phyloP scores from a whole-genome alignment of 2,797 vertebrate species.

The Tinamus major region DNA sequence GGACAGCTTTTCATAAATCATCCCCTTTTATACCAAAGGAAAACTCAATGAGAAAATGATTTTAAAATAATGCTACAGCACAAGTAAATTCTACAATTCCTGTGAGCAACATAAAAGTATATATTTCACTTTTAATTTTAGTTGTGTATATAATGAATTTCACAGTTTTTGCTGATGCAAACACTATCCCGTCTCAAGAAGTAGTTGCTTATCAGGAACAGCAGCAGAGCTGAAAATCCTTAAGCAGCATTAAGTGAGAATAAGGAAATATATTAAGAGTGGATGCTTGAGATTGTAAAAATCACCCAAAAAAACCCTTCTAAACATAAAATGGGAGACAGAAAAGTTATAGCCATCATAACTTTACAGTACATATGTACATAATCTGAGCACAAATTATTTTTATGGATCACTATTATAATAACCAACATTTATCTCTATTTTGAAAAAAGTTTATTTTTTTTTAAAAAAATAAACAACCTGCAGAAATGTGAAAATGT shows the following conservation, averaged over 20 bases:
- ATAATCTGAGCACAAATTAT: not conserved
- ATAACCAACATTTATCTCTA: not conserved
- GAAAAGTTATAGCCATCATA: not conserved
- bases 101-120: not conserved
- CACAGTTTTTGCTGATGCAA: slow-evolving; percentile 3
- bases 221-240: slow-evolving; percentile 4
- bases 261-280: not conserved
- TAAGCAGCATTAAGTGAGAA: not conserved
- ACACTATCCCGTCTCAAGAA: not conserved
- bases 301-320: not conserved
- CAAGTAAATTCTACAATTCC: not conserved
- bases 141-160: not conserved
- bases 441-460: not conserved
- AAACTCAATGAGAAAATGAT: not conserved
- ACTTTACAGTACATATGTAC: fast-evolving
- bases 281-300: not conserved
- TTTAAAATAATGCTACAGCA: not conserved
- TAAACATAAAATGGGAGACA: not conserved
- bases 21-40: not conserved
- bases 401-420: not conserved
- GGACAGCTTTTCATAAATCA: not conserved
- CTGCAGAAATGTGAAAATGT: not conserved
- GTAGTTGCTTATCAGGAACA: slow-evolving; percentile 1
- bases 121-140: not conserved
- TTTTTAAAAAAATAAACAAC: not conserved